A percentile compares a stretch with the other conserved stretches of the same genome.
phyloP scores from a whole-genome alignment of 1,140 invertebrate species.

The Ips typographus region DNA sequence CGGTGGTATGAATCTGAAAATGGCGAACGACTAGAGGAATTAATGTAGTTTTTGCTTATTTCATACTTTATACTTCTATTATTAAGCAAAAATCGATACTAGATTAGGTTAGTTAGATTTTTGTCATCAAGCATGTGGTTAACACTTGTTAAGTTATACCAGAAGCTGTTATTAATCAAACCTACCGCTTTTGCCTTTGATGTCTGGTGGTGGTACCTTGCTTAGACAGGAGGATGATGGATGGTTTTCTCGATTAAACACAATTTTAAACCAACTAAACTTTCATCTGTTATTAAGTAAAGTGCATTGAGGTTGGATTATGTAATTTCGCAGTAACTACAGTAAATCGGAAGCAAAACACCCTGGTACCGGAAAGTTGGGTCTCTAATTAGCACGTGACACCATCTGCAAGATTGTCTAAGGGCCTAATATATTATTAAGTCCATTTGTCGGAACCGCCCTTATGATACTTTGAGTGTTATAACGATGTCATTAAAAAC shows the following conservation, averaged over 20 bases:
- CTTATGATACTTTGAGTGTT: background rate
- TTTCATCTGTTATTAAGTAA: too few species aligned
- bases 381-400: background rate
- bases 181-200: constrained; percentile 6
- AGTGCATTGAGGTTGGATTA: too few species aligned
- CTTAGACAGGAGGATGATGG: constrained; percentile 19
- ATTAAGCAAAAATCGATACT: too few species aligned
- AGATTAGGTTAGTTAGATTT: background rate
- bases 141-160: constrained; percentile 16
- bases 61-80: too few species aligned
- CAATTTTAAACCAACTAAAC: background rate
- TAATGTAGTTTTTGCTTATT: too few species aligned
- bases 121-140: constrained; percentile 15
- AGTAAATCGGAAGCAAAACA: background rate
- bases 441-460: background rate
- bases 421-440: background rate
- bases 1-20: background rate
- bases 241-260: constrained; percentile 17
- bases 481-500: background rate
- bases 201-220: constrained; percentile 6
- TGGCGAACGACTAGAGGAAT: background rate
- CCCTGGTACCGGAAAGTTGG: background rate
- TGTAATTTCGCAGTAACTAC: too few species aligned
- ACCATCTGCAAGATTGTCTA: background rate
- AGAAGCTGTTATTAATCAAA: constrained; percentile 30